phyloP scores from a whole-genome alignment of 2,113 vertebrate genomes.

The Ellobius talpinus region DNA sequence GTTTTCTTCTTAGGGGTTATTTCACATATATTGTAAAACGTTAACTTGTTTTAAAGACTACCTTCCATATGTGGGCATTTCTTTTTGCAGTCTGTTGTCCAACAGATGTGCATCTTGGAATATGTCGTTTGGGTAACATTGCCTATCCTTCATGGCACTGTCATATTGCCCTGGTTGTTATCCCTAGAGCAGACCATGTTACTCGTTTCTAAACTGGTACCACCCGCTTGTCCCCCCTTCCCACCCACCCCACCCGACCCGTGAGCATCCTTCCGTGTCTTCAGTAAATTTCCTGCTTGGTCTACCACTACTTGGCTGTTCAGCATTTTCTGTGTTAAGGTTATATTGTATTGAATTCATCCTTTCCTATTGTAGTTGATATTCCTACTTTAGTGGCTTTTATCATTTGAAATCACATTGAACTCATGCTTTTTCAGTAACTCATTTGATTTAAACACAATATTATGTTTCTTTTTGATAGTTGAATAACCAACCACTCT shows the following conservation, averaged over 20 bases:
- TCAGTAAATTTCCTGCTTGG: neutral
- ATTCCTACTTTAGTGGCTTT: conserved; percentile 27
- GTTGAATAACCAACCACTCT: neutral
- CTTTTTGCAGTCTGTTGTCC: neutral
- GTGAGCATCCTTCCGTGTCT: neutral
- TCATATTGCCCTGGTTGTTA: neutral
- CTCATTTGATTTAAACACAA: neutral
- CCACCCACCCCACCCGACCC: neutral
- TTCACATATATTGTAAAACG: conserved; percentile 27
- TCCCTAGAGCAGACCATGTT: neutral
- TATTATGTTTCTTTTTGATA: conserved; percentile 53
- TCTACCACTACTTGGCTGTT: neutral
- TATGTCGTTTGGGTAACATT: neutral
- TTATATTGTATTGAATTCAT: neutral
- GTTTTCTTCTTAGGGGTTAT: conserved; percentile 57
- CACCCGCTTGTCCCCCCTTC: no score
- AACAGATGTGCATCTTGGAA: neutral
- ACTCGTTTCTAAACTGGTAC: neutral
- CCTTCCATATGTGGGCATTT: neutral
- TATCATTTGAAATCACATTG: conserved; percentile 42
- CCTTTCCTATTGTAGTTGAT: neutral
- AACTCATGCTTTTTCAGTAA: conserved; percentile 25
- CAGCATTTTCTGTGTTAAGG: conserved; percentile 29
- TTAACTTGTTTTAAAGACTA: neutral
- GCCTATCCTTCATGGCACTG: neutral